These are phyloP conservation scores for Pristionchus fissidentatus DNA, from an alignment of 2,888 invertebrate species.

Conservation along the genomic window DNA sequence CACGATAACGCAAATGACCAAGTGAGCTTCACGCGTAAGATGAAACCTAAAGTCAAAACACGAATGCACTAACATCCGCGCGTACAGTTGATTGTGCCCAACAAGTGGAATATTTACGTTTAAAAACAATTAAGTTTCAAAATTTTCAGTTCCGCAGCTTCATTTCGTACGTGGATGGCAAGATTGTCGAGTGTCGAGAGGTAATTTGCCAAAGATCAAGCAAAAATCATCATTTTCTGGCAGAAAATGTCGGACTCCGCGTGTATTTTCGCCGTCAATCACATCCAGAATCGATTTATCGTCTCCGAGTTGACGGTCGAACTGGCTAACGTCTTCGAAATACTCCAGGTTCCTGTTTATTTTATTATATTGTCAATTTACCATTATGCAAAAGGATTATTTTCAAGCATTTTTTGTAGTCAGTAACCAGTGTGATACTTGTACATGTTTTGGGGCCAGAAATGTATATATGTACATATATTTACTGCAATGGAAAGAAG, in stretches of 20 bases:
- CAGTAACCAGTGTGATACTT: too few relatives aligned
- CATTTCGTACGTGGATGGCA: conserved; percentile 15
- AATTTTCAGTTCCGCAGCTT: conserved; percentile 30
- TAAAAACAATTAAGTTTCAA: too few relatives aligned
- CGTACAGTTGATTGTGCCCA: too few relatives aligned
- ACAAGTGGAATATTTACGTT: too few relatives aligned
- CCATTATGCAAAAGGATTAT: too few relatives aligned
- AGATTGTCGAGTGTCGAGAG: conserved; percentile 34
- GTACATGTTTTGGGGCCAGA: too few relatives aligned
- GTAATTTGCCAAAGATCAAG: not conserved
- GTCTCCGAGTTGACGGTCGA: conserved; percentile 27
- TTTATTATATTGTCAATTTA: not conserved
- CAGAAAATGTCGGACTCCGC: conserved; percentile 46
- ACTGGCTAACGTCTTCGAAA: conserved; percentile 44
- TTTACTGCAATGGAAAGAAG: not conserved
- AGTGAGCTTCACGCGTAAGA: not conserved
- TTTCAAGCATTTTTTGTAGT: too few relatives aligned
- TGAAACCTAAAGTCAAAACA: not conserved
- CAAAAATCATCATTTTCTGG: not conserved
- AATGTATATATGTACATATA: too few relatives aligned
- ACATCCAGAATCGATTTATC: conserved; percentile 47
- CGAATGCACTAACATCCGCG: too few relatives aligned
- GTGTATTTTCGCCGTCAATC: conserved; percentile 41
- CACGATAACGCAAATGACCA: conserved; percentile 29
- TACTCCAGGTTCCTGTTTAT: not conserved